Conservation (phyloP, 2,113 vertebrate genomes). For the Elachura formosa region DNA sequence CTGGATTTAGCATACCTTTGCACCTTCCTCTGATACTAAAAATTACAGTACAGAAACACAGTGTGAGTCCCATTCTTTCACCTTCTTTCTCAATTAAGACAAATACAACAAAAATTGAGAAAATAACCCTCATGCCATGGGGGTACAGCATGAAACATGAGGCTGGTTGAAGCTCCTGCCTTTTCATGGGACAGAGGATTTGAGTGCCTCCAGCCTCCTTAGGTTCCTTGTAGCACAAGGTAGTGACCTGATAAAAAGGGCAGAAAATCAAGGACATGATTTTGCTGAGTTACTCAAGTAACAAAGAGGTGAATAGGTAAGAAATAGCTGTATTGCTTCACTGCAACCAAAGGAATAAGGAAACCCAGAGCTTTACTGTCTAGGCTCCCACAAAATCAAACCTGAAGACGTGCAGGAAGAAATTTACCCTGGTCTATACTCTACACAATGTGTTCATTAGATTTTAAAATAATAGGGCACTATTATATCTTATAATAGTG, state of each 20-base stretch:
- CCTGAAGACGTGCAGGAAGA: not conserved
- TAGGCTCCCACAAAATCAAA: not conserved
- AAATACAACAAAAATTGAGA: not conserved
- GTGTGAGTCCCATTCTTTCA: not conserved
- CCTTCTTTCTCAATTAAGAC: not conserved
- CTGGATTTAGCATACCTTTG: not conserved
- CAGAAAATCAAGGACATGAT: not conserved
- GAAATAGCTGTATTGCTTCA: not conserved
- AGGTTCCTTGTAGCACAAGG: not conserved
- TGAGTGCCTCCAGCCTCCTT: not conserved
- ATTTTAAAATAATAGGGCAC: constrained; percentile 1
- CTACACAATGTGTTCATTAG: not conserved
- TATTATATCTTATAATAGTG: not conserved
- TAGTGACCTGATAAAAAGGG: not conserved
- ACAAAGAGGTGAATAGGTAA: not conserved
- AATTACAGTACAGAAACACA: not conserved
- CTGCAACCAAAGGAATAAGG: not conserved
- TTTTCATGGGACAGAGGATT: not conserved
- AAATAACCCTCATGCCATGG: not conserved
- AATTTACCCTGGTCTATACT: not conserved
- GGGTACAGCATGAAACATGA: fast-evolving
- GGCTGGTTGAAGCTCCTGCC: not conserved
- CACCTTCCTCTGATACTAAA: not conserved
- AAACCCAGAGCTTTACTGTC: not conserved
- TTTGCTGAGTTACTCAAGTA: not conserved